phyloP scores from a whole-genome alignment of 2,888 invertebrate genomes.

The Temnothorax rugatulus region DNA sequence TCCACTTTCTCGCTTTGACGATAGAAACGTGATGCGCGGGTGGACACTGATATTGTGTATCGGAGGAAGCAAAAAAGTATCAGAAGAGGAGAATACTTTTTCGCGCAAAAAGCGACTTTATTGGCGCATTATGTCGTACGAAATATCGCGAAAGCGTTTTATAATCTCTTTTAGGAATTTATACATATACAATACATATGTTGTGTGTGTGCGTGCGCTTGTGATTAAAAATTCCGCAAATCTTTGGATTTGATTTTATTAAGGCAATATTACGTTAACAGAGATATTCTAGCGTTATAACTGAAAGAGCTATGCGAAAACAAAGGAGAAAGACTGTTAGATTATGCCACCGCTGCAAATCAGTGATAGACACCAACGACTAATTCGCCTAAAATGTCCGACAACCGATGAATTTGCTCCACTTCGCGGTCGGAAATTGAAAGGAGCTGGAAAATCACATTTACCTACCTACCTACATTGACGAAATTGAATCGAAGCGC shows the following conservation, averaged over 20 bases:
- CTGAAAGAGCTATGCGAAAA: neutral
- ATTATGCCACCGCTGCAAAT: neutral
- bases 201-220: neutral
- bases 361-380: conserved; percentile 3
- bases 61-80: neutral
- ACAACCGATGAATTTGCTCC: conserved; percentile 25
- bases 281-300: neutral
- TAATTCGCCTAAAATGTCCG: conserved; percentile 20
- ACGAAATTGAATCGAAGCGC: conserved; percentile 26
- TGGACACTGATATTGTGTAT: neutral
- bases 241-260: neutral
- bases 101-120: neutral
- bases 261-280: neutral
- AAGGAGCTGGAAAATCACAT: conserved; percentile 41
- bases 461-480: neutral
- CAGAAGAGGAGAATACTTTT: neutral
- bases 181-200: neutral
- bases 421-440: conserved; percentile 41
- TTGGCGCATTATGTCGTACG: neutral
- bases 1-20: neutral
- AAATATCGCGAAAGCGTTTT: conserved; percentile 12
- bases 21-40: neutral
- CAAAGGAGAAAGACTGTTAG: neutral
- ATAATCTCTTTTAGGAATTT: neutral
- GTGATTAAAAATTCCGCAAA: neutral